Conservation (phyloP, 2,888 invertebrate species). For the Tridacna crocea region DNA sequence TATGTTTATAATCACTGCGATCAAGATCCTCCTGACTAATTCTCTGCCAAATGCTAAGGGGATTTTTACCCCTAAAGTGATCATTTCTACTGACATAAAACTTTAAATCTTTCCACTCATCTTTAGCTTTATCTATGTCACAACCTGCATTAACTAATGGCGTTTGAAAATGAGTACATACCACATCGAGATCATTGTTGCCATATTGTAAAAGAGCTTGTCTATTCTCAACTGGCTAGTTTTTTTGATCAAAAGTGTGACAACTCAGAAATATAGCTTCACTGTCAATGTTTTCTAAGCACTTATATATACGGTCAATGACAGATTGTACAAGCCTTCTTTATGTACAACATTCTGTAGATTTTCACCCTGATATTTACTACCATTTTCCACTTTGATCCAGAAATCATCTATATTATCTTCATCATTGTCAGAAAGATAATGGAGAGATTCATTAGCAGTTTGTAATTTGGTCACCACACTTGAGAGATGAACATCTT, state of each 20-base stretch:
- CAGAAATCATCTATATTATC: conserved; percentile 15
- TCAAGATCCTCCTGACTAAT: too few relatives aligned
- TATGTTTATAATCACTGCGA: too few relatives aligned
- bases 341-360: conserved; percentile 28
- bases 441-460: conserved; percentile 25
- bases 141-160: conserved; percentile 35
- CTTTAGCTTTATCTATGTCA: conserved; percentile 31
- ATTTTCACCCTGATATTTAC: conserved; percentile 15
- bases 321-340: conserved; percentile 37
- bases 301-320: conserved; percentile 26
- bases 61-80: too few relatives aligned
- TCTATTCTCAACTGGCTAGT: conserved; percentile 43
- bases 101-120: conserved; percentile 47
- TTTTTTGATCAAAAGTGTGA: conserved; percentile 50
- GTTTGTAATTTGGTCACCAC: conserved; percentile 48
- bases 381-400: conserved; percentile 11
- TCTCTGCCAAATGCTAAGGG: too few relatives aligned
- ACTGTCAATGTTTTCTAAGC: conserved; percentile 30
- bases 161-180: conserved; percentile 15
- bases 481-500: conserved; percentile 51
- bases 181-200: conserved; percentile 26
- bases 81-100: too few relatives aligned
- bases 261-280: conserved; percentile 27
- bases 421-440: conserved; percentile 32
- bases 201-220: conserved; percentile 47